Base-by-base conservation (phyloP, 2,888 invertebrate genomes). In the Chrysotoxum bicinctum region DNA sequence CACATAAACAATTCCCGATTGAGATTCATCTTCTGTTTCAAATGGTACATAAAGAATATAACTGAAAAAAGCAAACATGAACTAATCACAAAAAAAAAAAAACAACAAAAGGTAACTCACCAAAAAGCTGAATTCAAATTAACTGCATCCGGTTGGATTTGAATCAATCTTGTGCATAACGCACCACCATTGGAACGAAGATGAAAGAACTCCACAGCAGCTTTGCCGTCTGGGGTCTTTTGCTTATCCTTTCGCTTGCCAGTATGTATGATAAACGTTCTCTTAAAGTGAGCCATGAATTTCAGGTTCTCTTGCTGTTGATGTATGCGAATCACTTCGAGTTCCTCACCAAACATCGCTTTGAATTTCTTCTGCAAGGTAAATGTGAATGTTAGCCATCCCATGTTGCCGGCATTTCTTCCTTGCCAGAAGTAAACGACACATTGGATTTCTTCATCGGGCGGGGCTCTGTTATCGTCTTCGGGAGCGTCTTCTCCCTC, bases 391-490 rank as follows among this genome's bases (percentile, higher is more conserved):
- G 98, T 99, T 0, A 99, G 94, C 99, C 99, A 99, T 78, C 99
- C 99, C 99, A 99, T 99, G 92, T 99, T 99, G 84, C 97, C 96
- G 3, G 99, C 99, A 90, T 98, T 97, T 68, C 97, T 93, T 0
- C 99, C 99, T 93, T 99, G 99, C 99, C 99, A 99, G 93, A 99
- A 99, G 93, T 99, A 99, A n/a, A 99, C 99, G 60, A 98, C 97
- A 93, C 98, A 98, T 90, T 97, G 97, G 89, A 96, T 96, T 70
- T 92, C 92, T 74, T 92, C 92, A 19, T 92, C 92, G 0, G 90
- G 89, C 16, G 89, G 90, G 3, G 88, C 88, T 37, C 88, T 89
- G n/a, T 87, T 88, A 2, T 89, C 92, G 90, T 89, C 89, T 23
- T 88, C 74, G 1, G 89, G 90, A 2, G 92, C 93, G 68, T 92